Percentiles rank a stretch among this genome's conserved stretches.
phyloP scores from a whole-genome alignment of 2,113 vertebrate species.

The Panthera leo region DNA sequence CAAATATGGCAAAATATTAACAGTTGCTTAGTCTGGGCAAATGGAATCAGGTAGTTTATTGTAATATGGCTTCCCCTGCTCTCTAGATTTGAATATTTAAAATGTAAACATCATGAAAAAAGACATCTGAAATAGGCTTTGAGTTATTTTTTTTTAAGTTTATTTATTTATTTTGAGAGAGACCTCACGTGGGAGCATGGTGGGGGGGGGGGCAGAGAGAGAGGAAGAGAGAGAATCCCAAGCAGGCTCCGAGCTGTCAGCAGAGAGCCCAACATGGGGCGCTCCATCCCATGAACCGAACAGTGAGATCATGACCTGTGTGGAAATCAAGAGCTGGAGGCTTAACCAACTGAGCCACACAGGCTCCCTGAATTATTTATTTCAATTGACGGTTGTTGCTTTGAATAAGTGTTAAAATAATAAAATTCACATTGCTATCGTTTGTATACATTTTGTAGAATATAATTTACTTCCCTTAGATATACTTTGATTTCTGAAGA shows the following conservation, averaged over 20 bases:
- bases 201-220: no score
- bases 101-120: not conserved
- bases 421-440: not conserved
- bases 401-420: not conserved
- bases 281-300: no score
- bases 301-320: no score
- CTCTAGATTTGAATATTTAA: not conserved
- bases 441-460: not conserved
- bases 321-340: no score
- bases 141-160: not conserved
- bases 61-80: not conserved
- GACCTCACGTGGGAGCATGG: no score
- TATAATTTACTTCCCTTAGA: not conserved
- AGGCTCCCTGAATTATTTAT: not conserved
- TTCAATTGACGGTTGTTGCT: not conserved
- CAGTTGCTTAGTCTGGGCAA: not conserved
- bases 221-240: no score
- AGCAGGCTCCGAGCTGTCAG: no score
- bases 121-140: not conserved
- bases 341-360: no score
- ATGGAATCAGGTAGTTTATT: not conserved
- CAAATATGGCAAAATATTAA: not conserved
- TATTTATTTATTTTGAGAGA: no score
- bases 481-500: slow-evolving; percentile 8
- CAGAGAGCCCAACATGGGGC: no score